Evolutionary conservation across 2,888 invertebrate species (phyloP).

Genomic region (Caenorhabditis imperialis): DNA sequence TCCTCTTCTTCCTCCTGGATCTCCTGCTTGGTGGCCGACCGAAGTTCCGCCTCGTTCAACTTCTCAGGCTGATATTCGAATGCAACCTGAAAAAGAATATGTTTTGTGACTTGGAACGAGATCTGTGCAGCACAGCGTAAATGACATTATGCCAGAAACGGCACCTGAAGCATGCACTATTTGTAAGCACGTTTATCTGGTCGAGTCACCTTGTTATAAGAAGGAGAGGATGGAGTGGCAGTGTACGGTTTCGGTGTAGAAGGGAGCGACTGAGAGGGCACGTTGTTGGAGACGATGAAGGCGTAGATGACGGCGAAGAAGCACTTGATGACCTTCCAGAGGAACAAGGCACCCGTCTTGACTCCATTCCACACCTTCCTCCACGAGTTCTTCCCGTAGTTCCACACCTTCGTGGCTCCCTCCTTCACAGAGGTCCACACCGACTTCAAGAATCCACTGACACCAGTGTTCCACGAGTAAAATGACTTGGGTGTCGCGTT

Average conservation of each 20-base stretch:
- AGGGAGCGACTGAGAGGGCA: conserved; percentile 59
- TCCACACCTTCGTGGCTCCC: conserved; percentile 21
- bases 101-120: too few relatives aligned
- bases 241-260: conserved; percentile 57
- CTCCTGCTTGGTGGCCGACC: conserved; percentile 33
- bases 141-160: too few relatives aligned
- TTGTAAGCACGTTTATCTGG: too few relatives aligned
- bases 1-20: conserved; percentile 43
- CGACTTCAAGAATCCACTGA: conserved; percentile 39
- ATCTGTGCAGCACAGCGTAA: too few relatives aligned
- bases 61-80: conserved; percentile 41
- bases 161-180: too few relatives aligned
- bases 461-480: conserved; percentile 39
- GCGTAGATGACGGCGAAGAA: conserved; percentile 35
- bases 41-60: conserved; percentile 28
- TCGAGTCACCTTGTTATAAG: conserved; percentile 51
- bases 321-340: conserved; percentile 37
- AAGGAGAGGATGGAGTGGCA: conserved; percentile 35
- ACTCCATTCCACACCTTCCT: conserved; percentile 26
- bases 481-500: conserved; percentile 46
- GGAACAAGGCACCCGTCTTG: conserved; percentile 13
- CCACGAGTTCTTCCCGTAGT: conserved; percentile 17
- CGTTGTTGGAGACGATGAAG: conserved; percentile 41
- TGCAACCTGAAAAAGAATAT: conserved; percentile 37
- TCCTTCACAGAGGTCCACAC: conserved; percentile 23